These are phyloP conservation scores for Drosophila ambigua DNA, from an alignment of 1,140 invertebrate genomes.

Conservation along the genomic window DNA sequence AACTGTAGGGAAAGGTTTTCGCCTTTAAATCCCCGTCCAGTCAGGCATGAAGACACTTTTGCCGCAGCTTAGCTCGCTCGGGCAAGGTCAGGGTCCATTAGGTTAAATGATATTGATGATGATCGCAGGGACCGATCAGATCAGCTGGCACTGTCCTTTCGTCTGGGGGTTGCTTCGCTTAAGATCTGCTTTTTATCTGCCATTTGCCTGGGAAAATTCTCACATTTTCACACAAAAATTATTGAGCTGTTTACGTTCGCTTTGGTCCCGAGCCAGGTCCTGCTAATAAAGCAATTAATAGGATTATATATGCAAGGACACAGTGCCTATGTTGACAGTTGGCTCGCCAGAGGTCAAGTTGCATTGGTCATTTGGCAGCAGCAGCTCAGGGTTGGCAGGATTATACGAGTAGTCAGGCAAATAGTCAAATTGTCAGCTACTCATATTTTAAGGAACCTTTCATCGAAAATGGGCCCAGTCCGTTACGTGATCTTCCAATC, in stretches of 20 bases:
- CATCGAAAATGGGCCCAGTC: conserved; percentile 14
- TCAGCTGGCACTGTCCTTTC: conserved; percentile 58
- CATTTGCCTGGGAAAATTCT: conserved; percentile 56
- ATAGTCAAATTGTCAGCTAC: conserved; percentile 9
- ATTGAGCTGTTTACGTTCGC: conserved; percentile 63
- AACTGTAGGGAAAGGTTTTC: conserved; percentile 5
- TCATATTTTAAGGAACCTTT: conserved; percentile 16
- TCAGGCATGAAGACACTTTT: conserved; percentile 76
- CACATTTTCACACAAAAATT: conserved; percentile 57
- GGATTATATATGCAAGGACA: conserved; percentile 71
- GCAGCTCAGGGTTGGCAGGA: conserved; percentile 2
- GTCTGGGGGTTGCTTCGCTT: conserved; percentile 44
- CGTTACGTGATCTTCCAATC: conserved; percentile 24
- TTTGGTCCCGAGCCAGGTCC: conserved; percentile 44
- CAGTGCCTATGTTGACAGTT: conserved; percentile 58
- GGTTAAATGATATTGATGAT: conserved; percentile 83
- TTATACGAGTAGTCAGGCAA: background rate
- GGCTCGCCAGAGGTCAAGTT: conserved; percentile 67
- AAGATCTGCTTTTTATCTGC: conserved; percentile 15
- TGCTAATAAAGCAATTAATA: conserved; percentile 76
- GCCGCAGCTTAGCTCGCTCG: conserved; percentile 76
- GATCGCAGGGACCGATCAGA: conserved; percentile 35
- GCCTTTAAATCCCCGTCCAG: conserved; percentile 30
- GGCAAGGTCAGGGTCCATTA: conserved; percentile 78
- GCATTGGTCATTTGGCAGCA: conserved; percentile 54